Percentiles rank a stretch among this genome's conserved stretches.
Conservation (phyloP, 1,140 invertebrate genomes). For the Ruditapes philippinarum region DNA sequence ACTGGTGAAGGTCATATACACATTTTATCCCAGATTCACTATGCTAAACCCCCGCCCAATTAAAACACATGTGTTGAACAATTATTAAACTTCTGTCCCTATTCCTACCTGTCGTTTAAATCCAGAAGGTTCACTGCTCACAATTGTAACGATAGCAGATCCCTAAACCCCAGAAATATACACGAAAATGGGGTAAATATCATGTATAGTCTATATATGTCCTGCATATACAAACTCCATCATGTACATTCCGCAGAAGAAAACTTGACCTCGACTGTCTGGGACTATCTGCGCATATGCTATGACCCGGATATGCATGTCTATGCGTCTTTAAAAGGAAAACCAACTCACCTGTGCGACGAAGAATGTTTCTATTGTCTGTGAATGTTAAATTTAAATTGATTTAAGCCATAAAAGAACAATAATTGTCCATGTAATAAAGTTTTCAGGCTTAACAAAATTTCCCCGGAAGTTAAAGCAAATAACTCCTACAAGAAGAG, state of each 20-base stretch:
- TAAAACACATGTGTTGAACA: constrained; percentile 19
- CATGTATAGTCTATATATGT: constrained; percentile 52
- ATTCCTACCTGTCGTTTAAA: background rate
- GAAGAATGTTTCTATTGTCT: background rate
- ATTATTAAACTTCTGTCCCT: background rate
- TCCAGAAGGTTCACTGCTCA: background rate
- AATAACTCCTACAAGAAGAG: constrained; percentile 24
- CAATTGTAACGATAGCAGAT: background rate
- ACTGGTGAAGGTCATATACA: constrained; percentile 52
- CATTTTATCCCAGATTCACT: constrained; percentile 15
- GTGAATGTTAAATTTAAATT: background rate
- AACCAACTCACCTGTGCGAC: constrained; percentile 14
- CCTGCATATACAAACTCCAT: constrained; percentile 36
- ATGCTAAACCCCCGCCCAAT: constrained; percentile 41
- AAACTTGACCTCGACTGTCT: constrained; percentile 42
- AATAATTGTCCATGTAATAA: background rate
- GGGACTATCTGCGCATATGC: constrained; percentile 12
- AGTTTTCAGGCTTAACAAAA: background rate
- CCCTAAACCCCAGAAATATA: constrained; percentile 41
- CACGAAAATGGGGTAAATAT: constrained; percentile 51
- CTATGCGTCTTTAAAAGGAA: constrained; percentile 41
- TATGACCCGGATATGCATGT: constrained; percentile 21
- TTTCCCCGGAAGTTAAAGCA: background rate
- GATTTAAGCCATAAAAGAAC: background rate
- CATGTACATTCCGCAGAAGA: constrained; percentile 42